Conservation (phyloP, 2,113 vertebrate species). For the Plestiodon gilberti region DNA sequence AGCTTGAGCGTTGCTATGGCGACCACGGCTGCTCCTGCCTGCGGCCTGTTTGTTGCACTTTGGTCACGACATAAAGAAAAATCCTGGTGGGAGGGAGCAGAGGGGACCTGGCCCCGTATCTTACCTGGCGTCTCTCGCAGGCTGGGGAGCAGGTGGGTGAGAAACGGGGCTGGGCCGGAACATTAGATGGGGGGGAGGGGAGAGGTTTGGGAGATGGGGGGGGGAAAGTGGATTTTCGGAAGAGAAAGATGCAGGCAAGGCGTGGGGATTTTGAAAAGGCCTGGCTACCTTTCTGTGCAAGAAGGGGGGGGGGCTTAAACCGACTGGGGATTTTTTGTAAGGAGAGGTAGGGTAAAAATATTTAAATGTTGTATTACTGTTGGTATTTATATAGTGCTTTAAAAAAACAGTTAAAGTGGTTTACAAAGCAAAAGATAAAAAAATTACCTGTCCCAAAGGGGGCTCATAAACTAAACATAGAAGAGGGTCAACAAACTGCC, state of each 20-base stretch:
- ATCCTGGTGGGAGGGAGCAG: neutral
- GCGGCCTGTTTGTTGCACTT: slow-evolving; percentile 30
- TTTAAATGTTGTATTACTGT: too few species aligned
- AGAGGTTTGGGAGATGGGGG: neutral
- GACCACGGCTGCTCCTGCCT: neutral
- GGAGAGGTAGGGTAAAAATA: too few species aligned
- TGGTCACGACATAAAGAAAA: slow-evolving; percentile 10
- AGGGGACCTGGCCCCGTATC: neutral
- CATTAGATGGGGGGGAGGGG: neutral
- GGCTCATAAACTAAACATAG: too few species aligned
- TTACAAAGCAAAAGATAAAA: too few species aligned
- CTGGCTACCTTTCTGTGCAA: neutral
- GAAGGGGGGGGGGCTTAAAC: neutral
- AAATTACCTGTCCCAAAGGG: too few species aligned
- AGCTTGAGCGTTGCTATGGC: slow-evolving; percentile 30
- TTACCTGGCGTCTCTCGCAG: neutral
- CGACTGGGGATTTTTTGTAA: too few species aligned
- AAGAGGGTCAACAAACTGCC: too few species aligned
- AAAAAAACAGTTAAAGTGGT: too few species aligned
- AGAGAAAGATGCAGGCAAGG: neutral
- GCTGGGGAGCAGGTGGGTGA: neutral
- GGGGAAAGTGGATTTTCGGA: neutral
- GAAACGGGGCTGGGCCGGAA: neutral
- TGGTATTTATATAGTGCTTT: too few species aligned
- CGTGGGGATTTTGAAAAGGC: neutral